These are phyloP conservation scores for Aratinga solstitialis DNA, from an alignment of 2,797 vertebrate species.

Conservation along the genomic window DNA sequence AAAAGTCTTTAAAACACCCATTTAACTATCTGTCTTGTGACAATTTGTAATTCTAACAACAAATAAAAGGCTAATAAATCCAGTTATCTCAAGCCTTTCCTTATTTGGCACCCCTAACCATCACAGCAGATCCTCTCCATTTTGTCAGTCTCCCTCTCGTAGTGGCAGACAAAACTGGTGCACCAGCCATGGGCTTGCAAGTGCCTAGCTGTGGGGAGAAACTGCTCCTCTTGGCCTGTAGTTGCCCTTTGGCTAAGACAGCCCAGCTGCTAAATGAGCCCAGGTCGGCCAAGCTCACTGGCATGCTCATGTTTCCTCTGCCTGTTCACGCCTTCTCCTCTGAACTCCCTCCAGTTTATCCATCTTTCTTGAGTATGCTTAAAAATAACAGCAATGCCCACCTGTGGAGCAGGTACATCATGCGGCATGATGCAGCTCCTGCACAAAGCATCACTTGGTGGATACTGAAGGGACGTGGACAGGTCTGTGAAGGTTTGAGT, in stretches of 20 bases:
- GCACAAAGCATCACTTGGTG: neutral
- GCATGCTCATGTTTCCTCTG: neutral
- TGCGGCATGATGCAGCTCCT: neutral
- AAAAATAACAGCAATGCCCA: neutral
- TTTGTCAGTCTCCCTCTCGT: rapidly evolving
- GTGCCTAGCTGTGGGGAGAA: neutral
- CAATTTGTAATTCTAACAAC: neutral
- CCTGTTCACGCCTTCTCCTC: neutral
- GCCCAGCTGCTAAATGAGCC: neutral
- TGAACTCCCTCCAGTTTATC: neutral
- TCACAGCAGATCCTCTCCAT: neutral
- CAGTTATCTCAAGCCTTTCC: neutral
- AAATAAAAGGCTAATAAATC: neutral
- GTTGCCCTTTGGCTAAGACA: neutral
- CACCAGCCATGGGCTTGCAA: neutral
- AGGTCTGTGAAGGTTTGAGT: neutral
- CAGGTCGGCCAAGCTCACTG: neutral
- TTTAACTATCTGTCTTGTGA: neutral
- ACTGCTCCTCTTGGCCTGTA: neutral
- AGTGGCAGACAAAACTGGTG: neutral
- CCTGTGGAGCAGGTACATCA: neutral
- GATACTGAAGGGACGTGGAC: neutral
- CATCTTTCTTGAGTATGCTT: neutral
- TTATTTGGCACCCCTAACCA: neutral
- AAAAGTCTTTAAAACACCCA: neutral